Evolutionary conservation across 1,140 invertebrate species (phyloP).

Genomic region (Akabosia matsudoensis): DNA sequence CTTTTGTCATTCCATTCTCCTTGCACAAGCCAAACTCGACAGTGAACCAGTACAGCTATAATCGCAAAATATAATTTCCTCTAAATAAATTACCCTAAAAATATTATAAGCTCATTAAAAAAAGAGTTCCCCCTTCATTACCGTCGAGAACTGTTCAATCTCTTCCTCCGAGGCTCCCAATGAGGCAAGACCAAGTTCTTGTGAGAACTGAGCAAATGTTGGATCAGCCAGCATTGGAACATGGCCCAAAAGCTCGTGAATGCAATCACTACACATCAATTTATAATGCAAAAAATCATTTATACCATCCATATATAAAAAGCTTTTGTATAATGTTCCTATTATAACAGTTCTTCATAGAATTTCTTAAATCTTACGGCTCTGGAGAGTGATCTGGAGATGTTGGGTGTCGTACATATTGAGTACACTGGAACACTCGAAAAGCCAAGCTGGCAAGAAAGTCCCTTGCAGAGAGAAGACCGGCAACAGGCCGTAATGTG

Average conservation of each 20-base stretch:
- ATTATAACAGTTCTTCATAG: too few species aligned
- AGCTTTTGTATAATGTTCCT: too few species aligned
- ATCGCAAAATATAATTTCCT: constrained; percentile 4
- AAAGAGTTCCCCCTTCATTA: too few species aligned
- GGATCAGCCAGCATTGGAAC: constrained; percentile 95
- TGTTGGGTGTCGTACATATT: constrained; percentile 92
- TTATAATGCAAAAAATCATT: background rate
- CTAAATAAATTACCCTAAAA: background rate
- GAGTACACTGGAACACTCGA: constrained; percentile 96
- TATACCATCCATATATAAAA: background rate
- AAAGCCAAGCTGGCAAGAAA: constrained; percentile 94
- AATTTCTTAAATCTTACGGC: constrained; percentile 74
- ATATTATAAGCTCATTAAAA: too few species aligned
- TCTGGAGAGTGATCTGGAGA: constrained; percentile 96
- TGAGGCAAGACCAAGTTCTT: constrained; percentile 94
- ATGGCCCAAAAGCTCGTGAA: constrained; percentile 96
- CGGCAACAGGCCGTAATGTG: constrained; percentile 85
- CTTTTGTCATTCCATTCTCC: constrained; percentile 82
- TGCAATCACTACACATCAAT: constrained; percentile 74
- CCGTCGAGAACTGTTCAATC: constrained; percentile 97
- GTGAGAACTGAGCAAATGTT: constrained; percentile 96
- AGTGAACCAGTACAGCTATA: constrained; percentile 97
- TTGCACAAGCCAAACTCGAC: constrained; percentile 98
- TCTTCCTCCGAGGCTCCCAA: constrained; percentile 94
- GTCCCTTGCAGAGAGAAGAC: constrained; percentile 87